Evolutionary conservation across 2,888 invertebrate species (phyloP).

Genomic region (Stramonita haemastoma): DNA sequence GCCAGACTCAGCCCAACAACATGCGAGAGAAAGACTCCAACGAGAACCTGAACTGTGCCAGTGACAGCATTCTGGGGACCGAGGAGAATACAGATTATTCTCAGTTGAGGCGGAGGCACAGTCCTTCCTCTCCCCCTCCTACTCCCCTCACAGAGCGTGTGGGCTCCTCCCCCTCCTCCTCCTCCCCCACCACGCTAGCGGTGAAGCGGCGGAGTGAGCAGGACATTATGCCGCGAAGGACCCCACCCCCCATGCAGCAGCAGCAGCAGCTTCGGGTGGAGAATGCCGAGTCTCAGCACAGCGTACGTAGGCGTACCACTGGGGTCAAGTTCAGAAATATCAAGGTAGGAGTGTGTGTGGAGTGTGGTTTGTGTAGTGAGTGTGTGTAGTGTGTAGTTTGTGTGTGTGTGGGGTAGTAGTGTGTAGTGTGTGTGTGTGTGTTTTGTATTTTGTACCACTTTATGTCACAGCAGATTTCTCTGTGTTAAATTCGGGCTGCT

Average conservation of each 20-base stretch:
- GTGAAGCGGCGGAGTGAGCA: conserved; percentile 53
- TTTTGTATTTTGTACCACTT: too few species aligned
- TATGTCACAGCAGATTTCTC: too few species aligned
- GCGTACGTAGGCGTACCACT: conserved; percentile 35
- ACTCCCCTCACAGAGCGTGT: conserved; percentile 6
- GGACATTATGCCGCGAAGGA: conserved; percentile 46
- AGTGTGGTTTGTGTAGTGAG: too few species aligned
- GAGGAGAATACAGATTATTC: conserved; percentile 17
- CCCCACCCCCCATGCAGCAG: conserved; percentile 35
- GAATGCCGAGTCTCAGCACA: conserved; percentile 43
- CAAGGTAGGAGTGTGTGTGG: conserved; percentile 45
- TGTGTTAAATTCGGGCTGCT: too few species aligned
- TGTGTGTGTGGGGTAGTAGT: too few species aligned
- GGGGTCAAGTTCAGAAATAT: conserved; percentile 50
- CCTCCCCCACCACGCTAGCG: conserved; percentile 43
- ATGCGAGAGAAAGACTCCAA: conserved; percentile 69
- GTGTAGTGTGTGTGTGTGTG: too few species aligned
- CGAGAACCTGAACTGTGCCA: conserved; percentile 67
- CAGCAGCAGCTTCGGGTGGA: too few species aligned
- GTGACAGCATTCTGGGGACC: conserved; percentile 41
- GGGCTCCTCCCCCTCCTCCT: conserved; percentile 24
- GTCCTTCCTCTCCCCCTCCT: conserved; percentile 11
- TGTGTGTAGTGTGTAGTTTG: too few species aligned
- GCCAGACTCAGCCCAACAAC: conserved; percentile 41
- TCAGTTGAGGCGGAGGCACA: conserved; percentile 17